Percentiles rank a stretch among this genome's conserved stretches.
Evolutionary conservation across 2,888 invertebrate genomes (phyloP).

Genomic region (Diaprepes abbreviatus): DNA sequence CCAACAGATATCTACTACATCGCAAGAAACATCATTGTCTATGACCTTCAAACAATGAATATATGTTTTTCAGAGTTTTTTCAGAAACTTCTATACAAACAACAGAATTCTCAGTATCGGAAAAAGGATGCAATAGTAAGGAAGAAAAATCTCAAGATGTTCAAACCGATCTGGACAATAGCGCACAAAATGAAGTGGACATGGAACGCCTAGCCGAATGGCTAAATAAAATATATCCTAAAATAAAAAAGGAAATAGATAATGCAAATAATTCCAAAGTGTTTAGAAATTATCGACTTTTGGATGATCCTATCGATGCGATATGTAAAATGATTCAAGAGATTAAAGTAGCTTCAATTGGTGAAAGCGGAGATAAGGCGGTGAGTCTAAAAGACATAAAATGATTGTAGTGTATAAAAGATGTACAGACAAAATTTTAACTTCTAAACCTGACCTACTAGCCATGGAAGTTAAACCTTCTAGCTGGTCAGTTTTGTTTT

Average conservation of each 20-base stretch:
- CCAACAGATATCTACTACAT: too few species aligned
- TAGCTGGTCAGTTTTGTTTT: too few species aligned
- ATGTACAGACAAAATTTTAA: too few species aligned
- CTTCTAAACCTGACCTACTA: too few species aligned
- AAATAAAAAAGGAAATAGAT: constrained; percentile 67
- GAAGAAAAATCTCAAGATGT: constrained; percentile 60
- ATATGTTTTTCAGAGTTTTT: constrained; percentile 59
- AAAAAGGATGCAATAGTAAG: constrained; percentile 60
- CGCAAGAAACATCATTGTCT: too few species aligned
- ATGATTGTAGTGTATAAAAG: too few species aligned
- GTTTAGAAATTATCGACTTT: constrained; percentile 58
- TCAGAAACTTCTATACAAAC: constrained; percentile 60
- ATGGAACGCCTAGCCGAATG: constrained; percentile 68
- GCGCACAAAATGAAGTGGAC: constrained; percentile 60
- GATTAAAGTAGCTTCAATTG: constrained; percentile 51
- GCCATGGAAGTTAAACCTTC: too few species aligned
- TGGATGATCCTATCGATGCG: constrained; percentile 53
- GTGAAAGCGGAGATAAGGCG: constrained; percentile 41
- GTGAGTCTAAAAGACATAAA: too few species aligned
- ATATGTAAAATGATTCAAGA: constrained; percentile 61
- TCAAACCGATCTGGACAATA: constrained; percentile 64
- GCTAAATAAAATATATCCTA: constrained; percentile 68
- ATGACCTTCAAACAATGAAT: too few species aligned
- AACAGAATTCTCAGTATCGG: constrained; percentile 56
- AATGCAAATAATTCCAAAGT: constrained; percentile 62